Evolutionary conservation across 1,140 invertebrate genomes (phyloP).

Genomic region (Diorhabda sublineata): DNA sequence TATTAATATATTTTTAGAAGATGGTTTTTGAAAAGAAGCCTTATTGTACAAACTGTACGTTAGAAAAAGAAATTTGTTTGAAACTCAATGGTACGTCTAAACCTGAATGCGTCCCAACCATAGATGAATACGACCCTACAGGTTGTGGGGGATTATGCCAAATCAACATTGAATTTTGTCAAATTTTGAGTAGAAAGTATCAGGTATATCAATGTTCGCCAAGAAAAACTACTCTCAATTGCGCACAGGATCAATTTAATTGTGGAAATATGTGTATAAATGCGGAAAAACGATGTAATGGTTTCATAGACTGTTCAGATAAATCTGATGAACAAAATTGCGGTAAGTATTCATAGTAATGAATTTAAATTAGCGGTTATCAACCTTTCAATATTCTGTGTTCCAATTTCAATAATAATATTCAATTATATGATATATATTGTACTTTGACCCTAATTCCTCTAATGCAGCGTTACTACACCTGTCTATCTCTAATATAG

Average conservation of each 20-base stretch:
- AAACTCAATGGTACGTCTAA: constrained; percentile 34
- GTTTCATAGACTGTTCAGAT: constrained; percentile 73
- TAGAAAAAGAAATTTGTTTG: constrained; percentile 34
- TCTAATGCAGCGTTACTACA: too few relatives aligned
- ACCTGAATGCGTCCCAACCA: constrained; percentile 56
- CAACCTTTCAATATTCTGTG: too few relatives aligned
- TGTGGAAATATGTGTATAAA: constrained; percentile 68
- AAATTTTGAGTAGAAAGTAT: constrained; percentile 55
- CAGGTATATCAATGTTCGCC: constrained; percentile 51
- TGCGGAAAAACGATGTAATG: constrained; percentile 65
- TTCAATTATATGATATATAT: too few relatives aligned
- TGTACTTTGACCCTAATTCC: too few relatives aligned
- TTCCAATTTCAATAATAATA: too few relatives aligned
- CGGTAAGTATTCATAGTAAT: constrained; percentile 51
- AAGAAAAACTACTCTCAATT: constrained; percentile 50
- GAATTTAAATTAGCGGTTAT: too few relatives aligned
- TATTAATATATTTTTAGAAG: background rate
- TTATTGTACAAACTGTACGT: background rate
- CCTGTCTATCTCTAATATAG: too few relatives aligned
- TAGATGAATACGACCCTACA: constrained; percentile 62
- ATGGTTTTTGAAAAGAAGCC: background rate
- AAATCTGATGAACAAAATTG: constrained; percentile 75
- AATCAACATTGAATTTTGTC: constrained; percentile 66
- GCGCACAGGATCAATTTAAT: constrained; percentile 64
- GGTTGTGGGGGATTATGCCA: constrained; percentile 71